Evolutionary conservation across 2,888 invertebrate species (phyloP).

Genomic region (Nesidiocoris tenuis): DNA sequence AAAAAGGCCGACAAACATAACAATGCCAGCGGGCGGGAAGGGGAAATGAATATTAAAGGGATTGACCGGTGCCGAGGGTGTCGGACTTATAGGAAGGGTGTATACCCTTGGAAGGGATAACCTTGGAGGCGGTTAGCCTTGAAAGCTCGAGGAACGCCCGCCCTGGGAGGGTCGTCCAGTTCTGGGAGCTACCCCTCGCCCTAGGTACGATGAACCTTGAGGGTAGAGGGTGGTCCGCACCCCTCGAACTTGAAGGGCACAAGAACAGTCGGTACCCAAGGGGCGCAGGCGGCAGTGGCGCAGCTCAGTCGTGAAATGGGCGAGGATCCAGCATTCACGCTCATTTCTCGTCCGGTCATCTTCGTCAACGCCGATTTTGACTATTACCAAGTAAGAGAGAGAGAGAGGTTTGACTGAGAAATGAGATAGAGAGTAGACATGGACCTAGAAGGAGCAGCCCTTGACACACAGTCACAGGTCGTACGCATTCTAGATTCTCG

Average conservation of each 20-base stretch:
- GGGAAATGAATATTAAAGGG: constrained; percentile 23
- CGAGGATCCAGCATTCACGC: constrained; percentile 37
- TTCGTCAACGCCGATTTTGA: constrained; percentile 38
- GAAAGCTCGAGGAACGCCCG: not conserved
- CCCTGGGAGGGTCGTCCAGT: not conserved
- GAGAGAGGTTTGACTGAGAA: no score
- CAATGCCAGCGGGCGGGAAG: not conserved
- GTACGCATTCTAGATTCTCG: no score
- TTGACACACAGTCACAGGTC: no score
- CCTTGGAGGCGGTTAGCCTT: not conserved
- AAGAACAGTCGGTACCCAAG: not conserved
- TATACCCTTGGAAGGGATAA: not conserved
- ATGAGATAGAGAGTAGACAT: no score
- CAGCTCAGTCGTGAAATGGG: constrained; percentile 19
- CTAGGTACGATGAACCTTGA: constrained; percentile 17
- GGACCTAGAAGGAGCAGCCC: no score
- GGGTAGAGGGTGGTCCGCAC: constrained; percentile 14
- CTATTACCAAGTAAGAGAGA: constrained; percentile 29
- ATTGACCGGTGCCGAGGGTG: not conserved
- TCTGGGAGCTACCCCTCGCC: not conserved
- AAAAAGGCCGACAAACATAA: not conserved
- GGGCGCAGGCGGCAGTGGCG: not conserved
- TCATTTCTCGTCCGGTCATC: constrained; percentile 36
- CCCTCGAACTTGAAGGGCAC: constrained; percentile 26
- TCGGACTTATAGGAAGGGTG: no score